Evolutionary conservation across 23 tunicate species (phyloP).

Genomic region (Ciona savignyi): DNA sequence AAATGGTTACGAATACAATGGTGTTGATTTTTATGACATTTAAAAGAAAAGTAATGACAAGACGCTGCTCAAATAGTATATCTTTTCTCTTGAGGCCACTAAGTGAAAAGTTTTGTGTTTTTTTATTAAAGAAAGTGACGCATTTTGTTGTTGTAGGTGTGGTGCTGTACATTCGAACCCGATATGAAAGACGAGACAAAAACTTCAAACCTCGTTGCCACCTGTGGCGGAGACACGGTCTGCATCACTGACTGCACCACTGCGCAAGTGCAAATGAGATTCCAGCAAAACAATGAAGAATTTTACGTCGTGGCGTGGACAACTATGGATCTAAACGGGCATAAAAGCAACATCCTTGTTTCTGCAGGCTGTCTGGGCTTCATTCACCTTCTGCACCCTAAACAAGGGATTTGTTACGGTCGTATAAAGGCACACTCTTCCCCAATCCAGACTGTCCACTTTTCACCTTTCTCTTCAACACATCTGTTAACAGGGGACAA

Average conservation of each 20-base stretch:
- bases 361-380: conserved; percentile 73
- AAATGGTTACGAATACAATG: too few species aligned
- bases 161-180: conserved; percentile 84
- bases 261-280: conserved; percentile 42
- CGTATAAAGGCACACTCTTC: conserved; percentile 61
- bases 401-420: conserved; percentile 51
- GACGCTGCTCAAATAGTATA: too few species aligned
- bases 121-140: too few species aligned
- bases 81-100: too few species aligned
- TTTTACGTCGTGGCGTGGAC: conserved; percentile 85
- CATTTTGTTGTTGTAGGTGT: conserved; percentile 22
- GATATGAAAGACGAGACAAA: conserved; percentile 7
- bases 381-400: conserved; percentile 49
- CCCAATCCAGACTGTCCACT: conserved; percentile 60
- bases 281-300: conserved; percentile 68
- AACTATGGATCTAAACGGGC: conserved; percentile 1
- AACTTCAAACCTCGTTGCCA: conserved; percentile 66
- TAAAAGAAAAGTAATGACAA: too few species aligned
- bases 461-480: conserved; percentile 24
- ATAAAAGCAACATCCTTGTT: conserved; percentile 29
- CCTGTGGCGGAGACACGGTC: conserved; percentile 92
- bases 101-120: too few species aligned
- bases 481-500: conserved; percentile 58
- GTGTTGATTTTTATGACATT: too few species aligned
- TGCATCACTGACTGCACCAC: conserved; percentile 67